These are phyloP conservation scores for Pheosia gnoma DNA, from an alignment of 2,888 invertebrate species.

Conservation along the genomic window DNA sequence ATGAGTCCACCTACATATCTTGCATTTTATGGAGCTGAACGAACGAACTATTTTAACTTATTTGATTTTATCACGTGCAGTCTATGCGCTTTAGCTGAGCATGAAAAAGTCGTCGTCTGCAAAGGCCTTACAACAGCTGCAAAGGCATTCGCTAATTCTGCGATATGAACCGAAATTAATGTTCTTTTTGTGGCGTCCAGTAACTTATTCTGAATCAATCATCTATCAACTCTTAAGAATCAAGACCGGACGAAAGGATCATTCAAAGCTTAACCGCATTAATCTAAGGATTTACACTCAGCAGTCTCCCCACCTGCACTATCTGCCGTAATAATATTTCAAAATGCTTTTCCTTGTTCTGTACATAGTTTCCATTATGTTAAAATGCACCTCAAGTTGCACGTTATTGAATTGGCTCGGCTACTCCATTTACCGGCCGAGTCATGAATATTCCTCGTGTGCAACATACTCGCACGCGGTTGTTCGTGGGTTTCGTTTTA, in stretches of 20 bases:
- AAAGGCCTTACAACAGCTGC: too few relatives aligned
- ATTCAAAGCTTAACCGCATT: slow-evolving; percentile 1
- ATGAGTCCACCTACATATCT: too few relatives aligned
- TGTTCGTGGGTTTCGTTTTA: slow-evolving; percentile 64
- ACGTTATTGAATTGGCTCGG: slow-evolving; percentile 48
- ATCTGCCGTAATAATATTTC: slow-evolving; percentile 12
- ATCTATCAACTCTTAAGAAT: neutral
- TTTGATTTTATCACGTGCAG: too few relatives aligned
- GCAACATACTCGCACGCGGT: slow-evolving; percentile 54
- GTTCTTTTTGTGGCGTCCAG: neutral
- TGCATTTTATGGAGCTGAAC: too few relatives aligned
- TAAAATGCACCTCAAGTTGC: slow-evolving; percentile 39
- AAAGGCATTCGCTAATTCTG: neutral
- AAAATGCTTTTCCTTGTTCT: slow-evolving; percentile 16
- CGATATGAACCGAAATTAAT: neutral
- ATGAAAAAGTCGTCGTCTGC: too few relatives aligned
- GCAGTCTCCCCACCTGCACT: slow-evolving; percentile 9
- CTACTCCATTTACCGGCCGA: slow-evolving; percentile 56
- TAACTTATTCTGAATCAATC: slow-evolving; percentile 2
- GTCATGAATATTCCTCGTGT: slow-evolving; percentile 70
- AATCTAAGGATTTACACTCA: slow-evolving; percentile 6
- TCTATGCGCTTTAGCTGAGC: too few relatives aligned
- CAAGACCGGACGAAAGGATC: neutral
- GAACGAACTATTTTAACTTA: too few relatives aligned
- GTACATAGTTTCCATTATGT: slow-evolving; percentile 30